These are phyloP conservation scores for Nasonia giraulti DNA, from an alignment of 1,140 invertebrate genomes.

Conservation along the genomic window DNA sequence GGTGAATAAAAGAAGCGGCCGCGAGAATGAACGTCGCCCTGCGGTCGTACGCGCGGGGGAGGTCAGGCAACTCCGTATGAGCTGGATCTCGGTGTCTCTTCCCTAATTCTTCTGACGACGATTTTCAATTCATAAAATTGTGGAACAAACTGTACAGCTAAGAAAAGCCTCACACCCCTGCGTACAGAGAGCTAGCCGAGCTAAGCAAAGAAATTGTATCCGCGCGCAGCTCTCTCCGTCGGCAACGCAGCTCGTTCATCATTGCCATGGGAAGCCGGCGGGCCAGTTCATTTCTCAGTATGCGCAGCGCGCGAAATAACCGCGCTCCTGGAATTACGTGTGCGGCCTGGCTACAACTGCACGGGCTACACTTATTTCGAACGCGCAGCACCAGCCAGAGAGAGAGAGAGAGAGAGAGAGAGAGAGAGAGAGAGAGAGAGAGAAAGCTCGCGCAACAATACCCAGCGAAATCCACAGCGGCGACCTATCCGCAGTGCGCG, in stretches of 20 bases:
- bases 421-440: slow-evolving; percentile 20
- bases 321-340: slow-evolving; percentile 57
- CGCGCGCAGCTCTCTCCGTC: neutral
- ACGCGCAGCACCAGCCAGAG: neutral
- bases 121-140: too few relatives aligned
- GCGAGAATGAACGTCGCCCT: neutral
- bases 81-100: neutral
- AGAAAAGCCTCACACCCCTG: neutral
- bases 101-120: neutral
- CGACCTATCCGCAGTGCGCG: neutral
- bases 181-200: neutral
- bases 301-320: slow-evolving; percentile 48
- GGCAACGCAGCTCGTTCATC: slow-evolving; percentile 26
- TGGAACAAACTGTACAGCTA: too few relatives aligned
- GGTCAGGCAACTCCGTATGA: neutral
- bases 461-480: slow-evolving; percentile 6
- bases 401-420: neutral
- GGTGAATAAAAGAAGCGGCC: slow-evolving; percentile 47
- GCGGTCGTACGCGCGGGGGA: slow-evolving; percentile 4
- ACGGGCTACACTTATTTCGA: slow-evolving; percentile 62
- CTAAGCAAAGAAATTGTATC: slow-evolving; percentile 39
- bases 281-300: slow-evolving; percentile 43
- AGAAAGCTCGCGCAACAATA: slow-evolving; percentile 49
- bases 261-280: slow-evolving; percentile 33
- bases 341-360: neutral